A percentile compares a stretch with the other conserved stretches of the same genome.
phyloP scores from a whole-genome alignment of 2,113 vertebrate species.

The Zootoca vivipara region DNA sequence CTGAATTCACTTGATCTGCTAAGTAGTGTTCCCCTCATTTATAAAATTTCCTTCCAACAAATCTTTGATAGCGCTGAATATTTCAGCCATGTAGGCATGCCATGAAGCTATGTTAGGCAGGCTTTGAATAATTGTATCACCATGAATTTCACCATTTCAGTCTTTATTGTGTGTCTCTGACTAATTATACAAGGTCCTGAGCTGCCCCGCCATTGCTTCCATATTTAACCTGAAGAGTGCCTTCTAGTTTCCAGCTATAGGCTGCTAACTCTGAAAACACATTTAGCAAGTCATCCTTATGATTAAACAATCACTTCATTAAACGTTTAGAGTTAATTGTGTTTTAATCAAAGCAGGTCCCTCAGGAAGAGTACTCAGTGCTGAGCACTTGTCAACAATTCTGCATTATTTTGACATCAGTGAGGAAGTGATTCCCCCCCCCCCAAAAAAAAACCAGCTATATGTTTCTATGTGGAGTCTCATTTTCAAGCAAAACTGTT shows the following conservation, averaged over 20 bases:
- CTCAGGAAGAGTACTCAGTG: background rate
- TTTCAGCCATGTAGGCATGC: background rate
- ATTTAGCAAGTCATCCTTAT: background rate
- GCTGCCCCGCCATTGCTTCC: background rate
- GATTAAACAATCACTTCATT: background rate
- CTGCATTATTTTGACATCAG: background rate
- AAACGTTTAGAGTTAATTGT: conserved; percentile 8
- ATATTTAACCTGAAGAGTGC: background rate
- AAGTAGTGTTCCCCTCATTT: background rate
- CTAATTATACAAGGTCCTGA: background rate
- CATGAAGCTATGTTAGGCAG: background rate
- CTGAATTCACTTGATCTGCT: background rate
- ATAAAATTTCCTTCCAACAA: background rate
- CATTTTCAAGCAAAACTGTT: background rate
- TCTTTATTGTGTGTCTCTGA: background rate
- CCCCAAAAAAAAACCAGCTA: background rate
- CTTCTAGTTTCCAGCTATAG: background rate
- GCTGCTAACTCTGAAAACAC: background rate
- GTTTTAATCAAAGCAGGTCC: conserved; percentile 2
- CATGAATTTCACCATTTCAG: background rate
- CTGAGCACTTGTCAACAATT: background rate
- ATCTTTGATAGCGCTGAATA: background rate
- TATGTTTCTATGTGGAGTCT: background rate
- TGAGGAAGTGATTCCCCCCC: background rate
- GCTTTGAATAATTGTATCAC: background rate